phyloP scores from a whole-genome alignment of 2,113 vertebrate species.

The Chaetorhynchus papuensis region DNA sequence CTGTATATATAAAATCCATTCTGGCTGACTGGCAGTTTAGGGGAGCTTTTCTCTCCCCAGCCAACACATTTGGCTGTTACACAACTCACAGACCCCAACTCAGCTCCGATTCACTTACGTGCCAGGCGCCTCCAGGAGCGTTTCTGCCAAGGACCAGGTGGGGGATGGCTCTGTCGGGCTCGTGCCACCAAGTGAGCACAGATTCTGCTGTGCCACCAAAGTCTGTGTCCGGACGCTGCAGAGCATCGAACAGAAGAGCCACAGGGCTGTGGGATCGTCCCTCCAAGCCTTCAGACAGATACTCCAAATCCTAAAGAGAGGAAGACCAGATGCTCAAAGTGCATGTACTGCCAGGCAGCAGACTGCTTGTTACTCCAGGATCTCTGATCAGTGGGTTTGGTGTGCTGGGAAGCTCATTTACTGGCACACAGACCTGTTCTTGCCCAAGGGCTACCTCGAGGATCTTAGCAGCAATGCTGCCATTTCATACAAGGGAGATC shows the following conservation, averaged over 20 bases:
- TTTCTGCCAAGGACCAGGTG: constrained; percentile 81
- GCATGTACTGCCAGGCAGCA: neutral
- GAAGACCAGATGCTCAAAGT: neutral
- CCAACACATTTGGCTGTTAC: neutral
- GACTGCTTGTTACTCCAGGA: neutral
- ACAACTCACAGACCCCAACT: neutral
- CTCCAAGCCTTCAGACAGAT: constrained; percentile 81
- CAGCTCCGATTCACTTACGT: constrained; percentile 62
- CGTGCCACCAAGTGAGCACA: constrained; percentile 69
- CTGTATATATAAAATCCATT: neutral
- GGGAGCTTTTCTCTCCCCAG: neutral
- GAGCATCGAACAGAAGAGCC: constrained; percentile 79
- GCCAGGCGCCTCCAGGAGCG: constrained; percentile 78
- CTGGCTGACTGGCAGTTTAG: neutral
- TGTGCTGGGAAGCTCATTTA: neutral
- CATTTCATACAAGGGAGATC: neutral
- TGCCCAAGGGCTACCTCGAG: neutral
- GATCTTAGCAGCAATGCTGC: neutral
- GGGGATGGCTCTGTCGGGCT: constrained; percentile 61
- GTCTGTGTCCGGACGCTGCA: constrained; percentile 79
- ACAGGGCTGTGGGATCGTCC: constrained; percentile 76
- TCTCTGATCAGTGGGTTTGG: neutral
- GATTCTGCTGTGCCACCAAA: constrained; percentile 72
- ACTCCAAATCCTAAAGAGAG: constrained; percentile 72
- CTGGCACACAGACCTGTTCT: neutral